Evolutionary conservation across 2,113 vertebrate genomes (phyloP).

Genomic region (Colius striatus): DNA sequence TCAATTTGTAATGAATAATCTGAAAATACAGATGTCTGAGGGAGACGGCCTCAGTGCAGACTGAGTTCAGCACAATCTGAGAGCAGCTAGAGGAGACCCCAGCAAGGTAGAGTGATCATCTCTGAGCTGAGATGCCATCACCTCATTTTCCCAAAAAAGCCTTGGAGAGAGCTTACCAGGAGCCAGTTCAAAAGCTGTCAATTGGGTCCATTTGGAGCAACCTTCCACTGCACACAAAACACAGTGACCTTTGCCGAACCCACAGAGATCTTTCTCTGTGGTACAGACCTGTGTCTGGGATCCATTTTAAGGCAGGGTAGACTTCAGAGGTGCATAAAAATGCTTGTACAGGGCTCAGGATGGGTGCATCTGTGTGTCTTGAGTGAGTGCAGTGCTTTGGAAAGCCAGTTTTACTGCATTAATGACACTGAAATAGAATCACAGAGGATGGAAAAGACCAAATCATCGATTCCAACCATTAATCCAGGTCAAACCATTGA

Average conservation of each 20-base stretch:
- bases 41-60: neutral
- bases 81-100: neutral
- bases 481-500: no score
- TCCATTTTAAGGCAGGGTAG: neutral
- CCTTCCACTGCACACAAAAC: neutral
- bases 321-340: neutral
- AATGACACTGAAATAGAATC: neutral
- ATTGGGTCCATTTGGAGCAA: neutral
- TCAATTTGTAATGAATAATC: slow-evolving; percentile 50
- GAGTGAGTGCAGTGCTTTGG: neutral
- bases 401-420: neutral
- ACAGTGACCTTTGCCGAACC: rapidly evolving
- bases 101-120: neutral
- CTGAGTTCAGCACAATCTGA: neutral
- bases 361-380: neutral
- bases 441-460: neutral
- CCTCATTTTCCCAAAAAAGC: neutral
- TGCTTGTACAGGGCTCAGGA: neutral
- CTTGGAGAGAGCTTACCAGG: neutral
- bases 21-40: slow-evolving; percentile 10
- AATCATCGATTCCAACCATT: neutral
- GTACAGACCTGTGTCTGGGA: neutral
- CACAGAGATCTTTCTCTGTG: neutral
- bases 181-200: neutral
- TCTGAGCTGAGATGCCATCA: neutral